Evolutionary conservation across 2,113 vertebrate species (phyloP), one percentile per base, ranked within the genome.

Genomic region (Bostrychus sinensis): DNA sequence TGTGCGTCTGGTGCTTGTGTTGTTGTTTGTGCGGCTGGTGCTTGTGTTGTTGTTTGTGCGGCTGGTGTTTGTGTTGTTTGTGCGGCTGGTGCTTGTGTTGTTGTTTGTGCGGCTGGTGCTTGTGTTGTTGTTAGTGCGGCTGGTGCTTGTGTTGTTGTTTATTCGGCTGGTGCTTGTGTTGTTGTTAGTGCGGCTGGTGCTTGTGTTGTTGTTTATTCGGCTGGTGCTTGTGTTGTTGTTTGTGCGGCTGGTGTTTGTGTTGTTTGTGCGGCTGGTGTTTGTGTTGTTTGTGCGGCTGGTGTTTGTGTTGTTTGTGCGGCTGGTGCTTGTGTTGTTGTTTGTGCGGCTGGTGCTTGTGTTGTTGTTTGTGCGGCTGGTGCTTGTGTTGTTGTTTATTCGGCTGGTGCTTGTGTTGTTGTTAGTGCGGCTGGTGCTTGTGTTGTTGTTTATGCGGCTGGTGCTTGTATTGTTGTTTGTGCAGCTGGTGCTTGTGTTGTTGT

Each of bases 121-220:
- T 7, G 38, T 4, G 38, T 17, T 41, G 14, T 17, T 19, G 39
- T 39, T 32, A n/a, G n/a, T n/a, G n/a, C n/a, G n/a, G 0, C 22
- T 20, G 32, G 2, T 20, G 8, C 5, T 0, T 37, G 46, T 67
- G 87, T 93, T n/a, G n/a, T n/a, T n/a, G n/a, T n/a, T n/a, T n/a
- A n/a, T n/a, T n/a, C n/a, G n/a, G n/a, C n/a, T n/a, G n/a, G n/a
- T n/a, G n/a, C n/a, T n/a, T n/a, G 41, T 48, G 22, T 30, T 2
- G 62, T 28, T 20, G 34, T 34, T 39, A 8, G 3, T 34, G 2
- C 17, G 4, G 7, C 16, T 16, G 2, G 14, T n/a, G 38, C n/a
- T 13, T 17, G 38, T 16, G 2, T 41, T 17, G n/a, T 43, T n/a
- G 19, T 20, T 2, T 4, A 3, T 2, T 7, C 19, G 20, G 42